These are phyloP conservation scores for Bursaphelenchus okinawaensis DNA, from an alignment of 2,888 invertebrate genomes.

Conservation along the genomic window DNA sequence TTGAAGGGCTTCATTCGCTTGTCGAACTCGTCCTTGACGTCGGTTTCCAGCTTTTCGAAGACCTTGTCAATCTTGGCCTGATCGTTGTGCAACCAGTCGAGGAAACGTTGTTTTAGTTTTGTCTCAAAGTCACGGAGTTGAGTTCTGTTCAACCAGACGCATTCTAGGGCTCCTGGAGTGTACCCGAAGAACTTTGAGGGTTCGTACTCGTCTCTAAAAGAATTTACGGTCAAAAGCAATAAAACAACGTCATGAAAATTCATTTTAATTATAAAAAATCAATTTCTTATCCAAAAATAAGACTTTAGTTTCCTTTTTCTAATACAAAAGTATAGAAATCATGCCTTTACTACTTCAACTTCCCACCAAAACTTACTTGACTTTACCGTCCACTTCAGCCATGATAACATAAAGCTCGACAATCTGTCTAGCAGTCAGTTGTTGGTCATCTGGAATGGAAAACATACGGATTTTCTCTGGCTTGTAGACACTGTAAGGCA, in stretches of 20 bases:
- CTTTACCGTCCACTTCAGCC: constrained; percentile 40
- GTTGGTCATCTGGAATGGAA: constrained; percentile 55
- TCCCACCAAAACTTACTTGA: constrained; percentile 35
- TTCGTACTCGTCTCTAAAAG: constrained; percentile 44
- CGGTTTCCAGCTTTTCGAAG: constrained; percentile 30
- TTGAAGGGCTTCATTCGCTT: constrained; percentile 44
- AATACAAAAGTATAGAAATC: neutral
- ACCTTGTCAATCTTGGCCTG: constrained; percentile 38
- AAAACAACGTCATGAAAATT: no score
- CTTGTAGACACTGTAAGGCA: constrained; percentile 54
- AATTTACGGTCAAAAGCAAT: neutral
- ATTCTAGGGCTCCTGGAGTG: constrained; percentile 23
- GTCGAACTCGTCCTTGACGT: constrained; percentile 35
- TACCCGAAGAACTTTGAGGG: constrained; percentile 48
- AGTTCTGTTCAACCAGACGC: constrained; percentile 46
- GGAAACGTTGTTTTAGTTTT: constrained; percentile 45
- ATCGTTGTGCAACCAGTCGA: constrained; percentile 51
- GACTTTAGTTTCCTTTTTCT: no score
- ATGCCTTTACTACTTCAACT: neutral
- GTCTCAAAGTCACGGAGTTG: constrained; percentile 43
- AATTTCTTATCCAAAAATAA: no score
- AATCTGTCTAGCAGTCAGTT: constrained; percentile 51
- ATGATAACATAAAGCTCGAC: constrained; percentile 49
- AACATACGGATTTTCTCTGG: constrained; percentile 55
- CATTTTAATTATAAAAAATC: no score